These are phyloP conservation scores for Cyclopterus lumpus DNA, from an alignment of 2,797 vertebrate species.

Conservation along the genomic window DNA sequence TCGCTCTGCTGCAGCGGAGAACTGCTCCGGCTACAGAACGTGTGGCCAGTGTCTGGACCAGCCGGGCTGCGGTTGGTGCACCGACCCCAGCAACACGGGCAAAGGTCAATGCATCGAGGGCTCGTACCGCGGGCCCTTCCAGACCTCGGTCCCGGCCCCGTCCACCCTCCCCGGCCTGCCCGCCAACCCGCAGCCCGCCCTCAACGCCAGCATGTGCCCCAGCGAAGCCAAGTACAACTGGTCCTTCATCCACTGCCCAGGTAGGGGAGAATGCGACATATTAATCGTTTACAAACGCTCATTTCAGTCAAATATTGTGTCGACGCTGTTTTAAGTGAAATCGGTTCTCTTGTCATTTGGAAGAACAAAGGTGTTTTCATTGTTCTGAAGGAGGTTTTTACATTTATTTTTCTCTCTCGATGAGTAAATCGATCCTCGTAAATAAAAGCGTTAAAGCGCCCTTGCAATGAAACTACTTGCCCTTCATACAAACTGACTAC, in stretches of 20 bases:
- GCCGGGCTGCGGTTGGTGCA: constrained; percentile 97
- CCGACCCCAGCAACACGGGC: constrained; percentile 94
- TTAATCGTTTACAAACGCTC: too few relatives aligned
- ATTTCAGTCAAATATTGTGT: neutral
- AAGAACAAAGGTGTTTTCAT: too few relatives aligned
- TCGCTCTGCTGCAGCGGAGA: constrained; percentile 83
- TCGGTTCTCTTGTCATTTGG: neutral
- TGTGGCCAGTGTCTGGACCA: constrained; percentile 95
- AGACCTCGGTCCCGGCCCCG: constrained; percentile 80
- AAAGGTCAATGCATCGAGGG: constrained; percentile 96
- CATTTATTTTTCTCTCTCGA: too few relatives aligned
- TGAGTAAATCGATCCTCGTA: too few relatives aligned
- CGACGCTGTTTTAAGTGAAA: neutral
- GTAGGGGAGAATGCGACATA: constrained; percentile 68
- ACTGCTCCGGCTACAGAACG: constrained; percentile 96
- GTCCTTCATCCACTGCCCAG: constrained; percentile 98
- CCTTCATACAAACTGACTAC: neutral
- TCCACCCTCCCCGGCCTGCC: constrained; percentile 83
- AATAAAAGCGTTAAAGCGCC: too few relatives aligned
- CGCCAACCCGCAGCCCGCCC: constrained; percentile 81
- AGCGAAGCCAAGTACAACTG: constrained; percentile 90
- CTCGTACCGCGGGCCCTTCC: constrained; percentile 91
- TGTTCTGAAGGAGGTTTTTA: too few relatives aligned
- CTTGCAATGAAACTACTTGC: too few relatives aligned
- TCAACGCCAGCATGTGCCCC: constrained; percentile 93